Base-by-base conservation (phyloP, 1,140 invertebrate genomes). In the Pogonus chalceus region DNA sequence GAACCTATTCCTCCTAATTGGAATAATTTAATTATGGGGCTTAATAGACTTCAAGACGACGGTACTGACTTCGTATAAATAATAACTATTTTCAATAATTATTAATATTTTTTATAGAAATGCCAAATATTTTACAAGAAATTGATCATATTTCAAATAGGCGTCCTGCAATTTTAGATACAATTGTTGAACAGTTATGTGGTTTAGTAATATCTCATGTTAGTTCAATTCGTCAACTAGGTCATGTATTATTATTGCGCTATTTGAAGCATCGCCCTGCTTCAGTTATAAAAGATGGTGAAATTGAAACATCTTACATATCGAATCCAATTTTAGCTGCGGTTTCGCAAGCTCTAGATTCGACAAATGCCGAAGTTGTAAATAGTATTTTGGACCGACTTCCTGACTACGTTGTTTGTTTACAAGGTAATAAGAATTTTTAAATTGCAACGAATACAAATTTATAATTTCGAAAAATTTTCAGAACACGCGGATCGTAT, bases 301-400 rank as follows among this genome's bases (percentile, higher is more conserved):
- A n/a, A n/a, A n/a, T n/a, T n/a, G n/a, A n/a, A n/a, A n/a, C n/a
- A n/a, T n/a, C n/a, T n/a, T 54, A 68, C 4, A 68, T 69, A 24
- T 57, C 62, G 3, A 73, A 77, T 26, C 37, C 37, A 3, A 43
- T 43, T 18, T 18, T 43, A 43, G 9, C 85, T 35, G 80, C 82
- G 0, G 85, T 88, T 61, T 77, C 95, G 26, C 80, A 86, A 58
- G 91, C 88, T 65, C 72, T 96, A 35, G 82, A 90, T 47, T 85
- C 82, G 58, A 73, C 79, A 18, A 83, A 88, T 60, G 81, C 86
- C 0, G 88, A 91, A 58, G 77, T 95, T 26, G 78, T 89, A 1
- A 79, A 80, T 54, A 83, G 84, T 4, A 84, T 88, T 37, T 71
- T 96, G 12, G 90, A 92, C 53, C 83, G 84, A 68, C 72, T 96